These are phyloP conservation scores for Ctenochaetus hawaiiensis DNA, from an alignment of 2,797 vertebrate genomes.

Conservation along the genomic window DNA sequence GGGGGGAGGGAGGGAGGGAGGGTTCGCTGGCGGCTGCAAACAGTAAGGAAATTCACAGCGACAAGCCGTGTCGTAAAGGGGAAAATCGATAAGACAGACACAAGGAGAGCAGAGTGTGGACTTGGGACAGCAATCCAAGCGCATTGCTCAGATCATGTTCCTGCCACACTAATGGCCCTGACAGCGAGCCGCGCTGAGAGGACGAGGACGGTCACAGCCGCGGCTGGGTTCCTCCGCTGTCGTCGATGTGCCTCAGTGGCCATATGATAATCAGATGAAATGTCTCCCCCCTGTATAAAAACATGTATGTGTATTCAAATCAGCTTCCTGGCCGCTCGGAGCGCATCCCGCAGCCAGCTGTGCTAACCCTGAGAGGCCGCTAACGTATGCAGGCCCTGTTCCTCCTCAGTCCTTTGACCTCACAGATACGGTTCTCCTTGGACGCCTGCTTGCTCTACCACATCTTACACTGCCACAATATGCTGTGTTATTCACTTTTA, in stretches of 20 bases:
- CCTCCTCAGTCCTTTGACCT: constrained; percentile 71
- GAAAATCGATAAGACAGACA: constrained; percentile 99
- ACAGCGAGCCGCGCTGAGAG: constrained; percentile 88
- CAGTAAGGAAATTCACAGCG: constrained; percentile 96
- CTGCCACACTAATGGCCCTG: constrained; percentile 90
- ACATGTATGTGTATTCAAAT: constrained; percentile 77
- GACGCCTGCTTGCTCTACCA: constrained; percentile 75
- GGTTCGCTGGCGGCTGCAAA: constrained; percentile 88
- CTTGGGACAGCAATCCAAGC: constrained; percentile 98
- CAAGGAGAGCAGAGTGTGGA: constrained; percentile 93
- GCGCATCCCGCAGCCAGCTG: constrained; percentile 58
- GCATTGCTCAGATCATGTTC: constrained; percentile 98
- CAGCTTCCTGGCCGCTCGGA: constrained; percentile 52
- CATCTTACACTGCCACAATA: constrained; percentile 74
- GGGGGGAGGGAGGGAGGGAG: constrained; percentile 33
- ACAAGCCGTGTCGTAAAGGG: constrained; percentile 95
- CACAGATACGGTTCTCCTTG: constrained; percentile 75
- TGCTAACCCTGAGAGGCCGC: constrained; percentile 65
- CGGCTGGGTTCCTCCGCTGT: constrained; percentile 67
- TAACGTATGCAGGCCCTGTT: constrained; percentile 71
- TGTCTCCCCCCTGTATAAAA: constrained; percentile 62
- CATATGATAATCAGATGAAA: constrained; percentile 83
- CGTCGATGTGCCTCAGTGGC: constrained; percentile 73
- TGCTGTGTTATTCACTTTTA: constrained; percentile 75
- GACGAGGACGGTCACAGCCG: constrained; percentile 83